Evolutionary conservation across 2,797 vertebrate species (phyloP), one percentile per base, ranked within the genome.

Genomic region (Huso huso): DNA sequence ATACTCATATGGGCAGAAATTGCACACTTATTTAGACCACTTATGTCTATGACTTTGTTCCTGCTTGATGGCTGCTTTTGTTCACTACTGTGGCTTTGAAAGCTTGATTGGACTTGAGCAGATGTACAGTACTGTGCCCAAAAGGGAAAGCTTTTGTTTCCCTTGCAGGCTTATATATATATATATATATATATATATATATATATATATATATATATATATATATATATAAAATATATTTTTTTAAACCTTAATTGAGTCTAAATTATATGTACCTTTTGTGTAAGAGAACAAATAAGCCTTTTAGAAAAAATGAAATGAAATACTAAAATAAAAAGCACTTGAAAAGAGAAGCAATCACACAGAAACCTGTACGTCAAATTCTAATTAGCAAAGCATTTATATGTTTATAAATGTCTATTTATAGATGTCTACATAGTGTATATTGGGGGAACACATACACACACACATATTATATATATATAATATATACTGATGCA

Each of bases 1-100:
- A 96, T 92, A 93, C 95, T 97, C 95, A 95, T 95, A 97, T 95
- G 95, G 94, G 94, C 94, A 98, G 94, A 99, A 98, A 99, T 98
- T 98, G 95, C 94, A 93, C 95, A 95, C 94, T 98, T 96, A 97
- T 94, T 97, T 91, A 90, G 93, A 94, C 93, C 95, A 98, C 93
- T 97, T 97, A 97, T 81, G 91, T 89, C 91, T 92, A 89, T 93
- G 95, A 97, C 95, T 97, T 94, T 89, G 88, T 94, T 93, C 90
- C 88, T 85, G 90, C 82, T 91, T 97, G 94, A 97, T 96, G 91
- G 93, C 86, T 88, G 89, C 94, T 91, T 97, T 98, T 99, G 95
- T 99, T 96, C 92, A 88, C 85, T 75, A 73, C 84, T 84, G 81
- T 61, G 86, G 84, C 86, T 93, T 92, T 91, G 88, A 92, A 91